Evolutionary conservation across 2,797 vertebrate species (phyloP), one percentile per base, ranked within the genome.

Genomic region (Myiotriccus ornatus): DNA sequence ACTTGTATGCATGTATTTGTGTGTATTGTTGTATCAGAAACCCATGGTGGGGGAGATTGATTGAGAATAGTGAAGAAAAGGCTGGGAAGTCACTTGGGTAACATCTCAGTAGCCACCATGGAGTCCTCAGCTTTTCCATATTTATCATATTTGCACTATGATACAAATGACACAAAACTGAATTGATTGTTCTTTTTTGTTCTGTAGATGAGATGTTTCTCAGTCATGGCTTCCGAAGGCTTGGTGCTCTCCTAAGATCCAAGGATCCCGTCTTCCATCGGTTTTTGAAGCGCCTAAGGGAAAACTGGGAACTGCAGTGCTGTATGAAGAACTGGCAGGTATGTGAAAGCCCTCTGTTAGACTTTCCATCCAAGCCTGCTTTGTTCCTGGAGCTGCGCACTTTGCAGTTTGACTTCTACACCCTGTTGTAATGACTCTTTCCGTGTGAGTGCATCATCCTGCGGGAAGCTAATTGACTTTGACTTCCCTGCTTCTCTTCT

Each of bases 381-480:
- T 78, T 86, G 80, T 60, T 75, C 32, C 18, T 64, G 30, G 28
- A 95, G 67, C n/a, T 64, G 34, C 62, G 41, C 81, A 30, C 44
- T 68, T 90, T 39, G 27, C 62, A 62, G 28, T 92, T 84, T 84
- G 88, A 65, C 80, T 92, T 75, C 64, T 85, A 24, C 53, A 28
- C 59, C 63, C 23, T 62, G 49, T 70, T 69, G 35, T 88, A 90
- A 93, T 92, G 89, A 88, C 84, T 94, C 60, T 95, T 96, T 92
- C 92, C 65, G 41, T 94, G 82, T 91, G 92, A 95, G 84, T 56
- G 57, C 94, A 87, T 88, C 14, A 2, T 86, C 12, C 90, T 35
- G 13, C 37, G 89, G 93, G 87, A 90, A 97, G 89, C 76, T 97
- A 97, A 96, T 94, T 97, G 94, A 97, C 94, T 97, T 94, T 96